These are phyloP conservation scores for Holocentrus rufus DNA, from an alignment of 2,797 vertebrate species.

Conservation along the genomic window DNA sequence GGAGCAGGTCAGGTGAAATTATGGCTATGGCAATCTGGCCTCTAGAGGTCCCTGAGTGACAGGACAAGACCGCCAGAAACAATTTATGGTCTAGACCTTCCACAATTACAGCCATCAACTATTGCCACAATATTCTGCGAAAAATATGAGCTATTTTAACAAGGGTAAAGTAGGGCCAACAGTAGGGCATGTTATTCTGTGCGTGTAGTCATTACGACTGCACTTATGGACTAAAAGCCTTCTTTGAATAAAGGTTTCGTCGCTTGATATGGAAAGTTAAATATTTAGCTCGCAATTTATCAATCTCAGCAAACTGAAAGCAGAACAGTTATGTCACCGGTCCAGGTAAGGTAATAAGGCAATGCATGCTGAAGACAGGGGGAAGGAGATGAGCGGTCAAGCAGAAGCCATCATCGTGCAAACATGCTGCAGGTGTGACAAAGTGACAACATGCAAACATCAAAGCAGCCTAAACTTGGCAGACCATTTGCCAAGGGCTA, in stretches of 20 bases:
- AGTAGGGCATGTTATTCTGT: conserved; percentile 9
- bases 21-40: conserved; percentile 33
- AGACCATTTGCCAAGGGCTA: conserved; percentile 46
- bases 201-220: conserved; percentile 15
- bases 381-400: conserved; percentile 59
- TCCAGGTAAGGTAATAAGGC: conserved; percentile 17
- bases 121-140: conserved; percentile 20
- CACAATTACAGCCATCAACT: conserved; percentile 53
- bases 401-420: conserved; percentile 58
- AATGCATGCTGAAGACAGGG: conserved; percentile 24
- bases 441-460: conserved; percentile 71
- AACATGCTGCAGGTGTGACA: conserved; percentile 75
- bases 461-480: conserved; percentile 61
- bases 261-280: neutral
- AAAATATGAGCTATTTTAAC: conserved; percentile 1
- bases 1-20: conserved; percentile 26
- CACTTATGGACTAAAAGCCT: neutral
- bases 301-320: neutral
- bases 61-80: conserved; percentile 17
- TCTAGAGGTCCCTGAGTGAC: conserved; percentile 56
- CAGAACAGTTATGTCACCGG: neutral
- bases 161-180: conserved; percentile 10
- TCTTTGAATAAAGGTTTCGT: neutral
- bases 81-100: conserved; percentile 37
- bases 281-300: conserved; percentile 26